Percentiles rank a stretch among this genome's conserved stretches.
phyloP scores from a whole-genome alignment of 1,140 invertebrate genomes.

The Zaprionus ornatus region DNA sequence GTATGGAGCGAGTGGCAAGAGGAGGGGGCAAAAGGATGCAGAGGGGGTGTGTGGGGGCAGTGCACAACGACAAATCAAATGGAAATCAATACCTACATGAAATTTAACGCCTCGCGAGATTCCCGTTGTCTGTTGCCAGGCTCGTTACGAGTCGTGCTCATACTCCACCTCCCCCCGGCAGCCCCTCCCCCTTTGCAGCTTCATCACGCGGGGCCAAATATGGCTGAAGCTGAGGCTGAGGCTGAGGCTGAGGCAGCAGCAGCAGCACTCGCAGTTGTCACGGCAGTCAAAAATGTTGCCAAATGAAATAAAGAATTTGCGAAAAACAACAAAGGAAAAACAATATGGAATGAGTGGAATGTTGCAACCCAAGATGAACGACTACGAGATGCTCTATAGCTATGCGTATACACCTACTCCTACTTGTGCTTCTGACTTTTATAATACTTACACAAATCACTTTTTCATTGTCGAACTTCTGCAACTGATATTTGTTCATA shows the following conservation, averaged over 20 bases:
- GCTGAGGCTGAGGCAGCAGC: constrained; percentile 31
- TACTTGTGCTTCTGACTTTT: background rate
- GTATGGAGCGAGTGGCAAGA: background rate
- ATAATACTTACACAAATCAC: too few relatives aligned
- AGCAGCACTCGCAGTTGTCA: constrained; percentile 42
- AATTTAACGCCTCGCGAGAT: constrained; percentile 63
- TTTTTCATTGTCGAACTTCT: too few relatives aligned
- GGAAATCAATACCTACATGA: constrained; percentile 80
- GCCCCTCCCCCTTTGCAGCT: background rate
- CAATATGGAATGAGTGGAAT: constrained; percentile 15
- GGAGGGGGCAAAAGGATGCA: background rate
- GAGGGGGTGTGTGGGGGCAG: background rate
- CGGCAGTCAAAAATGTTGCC: constrained; percentile 68
- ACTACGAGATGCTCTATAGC: constrained; percentile 3
- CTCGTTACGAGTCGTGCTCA: constrained; percentile 16
- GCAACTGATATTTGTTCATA: too few relatives aligned
- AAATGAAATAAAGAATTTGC: constrained; percentile 59
- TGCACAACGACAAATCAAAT: constrained; percentile 70
- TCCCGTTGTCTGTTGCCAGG: constrained; percentile 23
- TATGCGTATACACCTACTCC: background rate
- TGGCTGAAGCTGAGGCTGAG: constrained; percentile 41
- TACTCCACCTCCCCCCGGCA: background rate
- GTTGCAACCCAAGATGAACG: background rate
- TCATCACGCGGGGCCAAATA: constrained; percentile 39
- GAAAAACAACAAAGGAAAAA: constrained; percentile 34